Percentiles rank a stretch among this genome's conserved stretches.
These are phyloP conservation scores for Smittia sp. DNA, from an alignment of 2,888 invertebrate genomes.

Conservation along the genomic window DNA sequence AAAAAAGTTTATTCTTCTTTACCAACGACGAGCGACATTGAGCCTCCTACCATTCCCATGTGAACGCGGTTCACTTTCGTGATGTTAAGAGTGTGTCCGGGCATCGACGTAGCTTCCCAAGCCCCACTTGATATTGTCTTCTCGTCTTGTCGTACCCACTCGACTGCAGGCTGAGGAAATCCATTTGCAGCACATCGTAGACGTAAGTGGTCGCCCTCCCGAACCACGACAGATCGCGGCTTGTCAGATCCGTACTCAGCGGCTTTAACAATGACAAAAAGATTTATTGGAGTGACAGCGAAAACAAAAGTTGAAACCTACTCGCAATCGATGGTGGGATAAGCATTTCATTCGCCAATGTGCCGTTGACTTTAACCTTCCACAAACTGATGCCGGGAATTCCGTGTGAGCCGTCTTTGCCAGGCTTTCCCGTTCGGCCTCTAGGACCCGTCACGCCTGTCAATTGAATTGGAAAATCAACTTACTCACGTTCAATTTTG, in stretches of 20 bases:
- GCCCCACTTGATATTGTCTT: slow-evolving; percentile 62
- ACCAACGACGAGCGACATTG: too few relatives aligned
- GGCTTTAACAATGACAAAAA: not conserved
- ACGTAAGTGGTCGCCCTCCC: slow-evolving; percentile 78
- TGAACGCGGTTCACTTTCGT: slow-evolving; percentile 68
- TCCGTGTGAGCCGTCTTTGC: slow-evolving; percentile 72
- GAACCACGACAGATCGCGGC: slow-evolving; percentile 64
- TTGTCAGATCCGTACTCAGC: slow-evolving; percentile 20
- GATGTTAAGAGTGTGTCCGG: slow-evolving; percentile 69
- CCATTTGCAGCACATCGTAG: slow-evolving; percentile 79
- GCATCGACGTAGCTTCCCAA: slow-evolving; percentile 59
- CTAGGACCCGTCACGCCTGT: slow-evolving; percentile 63
- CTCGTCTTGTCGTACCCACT: slow-evolving; percentile 70
- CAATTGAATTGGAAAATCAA: slow-evolving; percentile 21
- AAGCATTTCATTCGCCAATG: slow-evolving; percentile 62
- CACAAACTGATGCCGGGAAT: slow-evolving; percentile 78
- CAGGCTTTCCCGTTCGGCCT: slow-evolving; percentile 72
- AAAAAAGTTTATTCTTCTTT: too few relatives aligned
- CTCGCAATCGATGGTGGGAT: slow-evolving; percentile 84
- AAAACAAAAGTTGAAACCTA: slow-evolving; percentile 48
- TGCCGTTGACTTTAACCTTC: slow-evolving; percentile 61
- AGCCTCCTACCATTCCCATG: slow-evolving; percentile 56
- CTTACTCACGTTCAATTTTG: too few relatives aligned
- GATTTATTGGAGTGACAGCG: too few relatives aligned
- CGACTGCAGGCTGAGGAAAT: slow-evolving; percentile 70